Conservation (phyloP, 1,140 invertebrate genomes). For the Hyles vespertilio region DNA sequence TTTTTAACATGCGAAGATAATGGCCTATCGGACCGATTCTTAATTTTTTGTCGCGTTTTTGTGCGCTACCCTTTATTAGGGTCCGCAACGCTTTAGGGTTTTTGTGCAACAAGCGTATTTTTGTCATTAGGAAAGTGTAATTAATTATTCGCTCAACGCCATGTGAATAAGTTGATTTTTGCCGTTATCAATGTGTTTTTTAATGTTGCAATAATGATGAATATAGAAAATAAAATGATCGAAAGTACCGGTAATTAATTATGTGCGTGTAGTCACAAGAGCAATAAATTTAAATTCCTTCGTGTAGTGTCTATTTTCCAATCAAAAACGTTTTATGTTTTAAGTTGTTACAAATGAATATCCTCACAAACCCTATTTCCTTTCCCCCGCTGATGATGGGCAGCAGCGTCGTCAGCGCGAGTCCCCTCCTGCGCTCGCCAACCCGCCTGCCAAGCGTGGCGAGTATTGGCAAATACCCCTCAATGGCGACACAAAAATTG, state of each 20-base stretch:
- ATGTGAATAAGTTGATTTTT: constrained; percentile 1
- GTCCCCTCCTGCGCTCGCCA: too few species aligned
- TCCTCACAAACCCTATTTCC: too few species aligned
- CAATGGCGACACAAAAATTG: too few species aligned
- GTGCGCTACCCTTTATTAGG: constrained; percentile 61
- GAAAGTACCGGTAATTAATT: neutral
- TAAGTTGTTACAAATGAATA: neutral
- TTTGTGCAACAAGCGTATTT: constrained; percentile 59
- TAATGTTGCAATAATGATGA: neutral
- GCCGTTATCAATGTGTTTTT: constrained; percentile 1
- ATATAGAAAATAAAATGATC: neutral
- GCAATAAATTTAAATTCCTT: constrained; percentile 1
- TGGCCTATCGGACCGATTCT: constrained; percentile 72
- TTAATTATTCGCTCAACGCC: constrained; percentile 38
- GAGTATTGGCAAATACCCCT: too few species aligned
- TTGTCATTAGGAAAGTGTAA: constrained; percentile 62
- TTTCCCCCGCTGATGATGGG: too few species aligned
- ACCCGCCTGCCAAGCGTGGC: too few species aligned
- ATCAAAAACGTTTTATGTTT: neutral
- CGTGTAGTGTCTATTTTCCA: neutral
- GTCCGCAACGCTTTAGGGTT: constrained; percentile 65
- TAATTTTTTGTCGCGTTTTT: constrained; percentile 72
- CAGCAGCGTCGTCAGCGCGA: too few species aligned
- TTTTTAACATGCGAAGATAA: constrained; percentile 74
- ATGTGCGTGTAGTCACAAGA: neutral